Evolutionary conservation across 2,888 invertebrate genomes (phyloP).

Genomic region (Cyclophora albipunctata): DNA sequence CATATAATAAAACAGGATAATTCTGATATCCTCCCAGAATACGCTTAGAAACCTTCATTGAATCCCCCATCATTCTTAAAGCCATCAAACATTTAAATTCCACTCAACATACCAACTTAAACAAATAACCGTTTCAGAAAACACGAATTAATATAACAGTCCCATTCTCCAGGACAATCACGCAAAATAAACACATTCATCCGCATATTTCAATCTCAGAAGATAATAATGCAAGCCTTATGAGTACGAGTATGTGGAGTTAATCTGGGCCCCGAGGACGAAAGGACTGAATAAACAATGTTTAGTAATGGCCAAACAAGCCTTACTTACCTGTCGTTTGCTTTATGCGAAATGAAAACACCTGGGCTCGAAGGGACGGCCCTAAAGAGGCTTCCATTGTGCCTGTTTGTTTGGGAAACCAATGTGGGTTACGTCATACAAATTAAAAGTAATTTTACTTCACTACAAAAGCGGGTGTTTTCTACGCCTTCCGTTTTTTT

Average conservation of each 20-base stretch:
- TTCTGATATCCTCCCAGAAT: too few relatives aligned
- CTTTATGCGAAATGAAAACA: slow-evolving; percentile 40
- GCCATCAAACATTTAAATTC: too few relatives aligned
- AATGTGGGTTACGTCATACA: slow-evolving; percentile 10
- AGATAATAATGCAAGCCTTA: slow-evolving; percentile 12
- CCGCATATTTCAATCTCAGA: slow-evolving; percentile 18
- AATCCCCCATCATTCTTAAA: too few relatives aligned
- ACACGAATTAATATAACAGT: too few relatives aligned
- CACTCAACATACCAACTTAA: too few relatives aligned
- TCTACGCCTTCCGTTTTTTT: too few relatives aligned
- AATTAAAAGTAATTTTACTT: slow-evolving; percentile 2
- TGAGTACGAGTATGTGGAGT: slow-evolving; percentile 18
- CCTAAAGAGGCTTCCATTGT: slow-evolving; percentile 21
- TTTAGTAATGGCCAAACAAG: slow-evolving; percentile 39
- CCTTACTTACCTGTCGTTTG: slow-evolving; percentile 33
- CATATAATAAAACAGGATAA: too few relatives aligned
- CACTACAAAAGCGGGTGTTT: too few relatives aligned
- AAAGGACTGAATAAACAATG: slow-evolving; percentile 40
- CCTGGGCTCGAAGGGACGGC: slow-evolving; percentile 29
- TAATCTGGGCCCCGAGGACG: slow-evolving; percentile 24
- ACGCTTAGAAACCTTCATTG: too few relatives aligned
- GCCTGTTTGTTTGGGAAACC: slow-evolving; percentile 18
- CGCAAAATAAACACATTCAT: slow-evolving; percentile 5
- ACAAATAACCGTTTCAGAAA: too few relatives aligned
- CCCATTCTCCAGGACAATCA: too few relatives aligned